Conservation (phyloP, 2,888 invertebrate species). For the Amorpha juglandis region DNA sequence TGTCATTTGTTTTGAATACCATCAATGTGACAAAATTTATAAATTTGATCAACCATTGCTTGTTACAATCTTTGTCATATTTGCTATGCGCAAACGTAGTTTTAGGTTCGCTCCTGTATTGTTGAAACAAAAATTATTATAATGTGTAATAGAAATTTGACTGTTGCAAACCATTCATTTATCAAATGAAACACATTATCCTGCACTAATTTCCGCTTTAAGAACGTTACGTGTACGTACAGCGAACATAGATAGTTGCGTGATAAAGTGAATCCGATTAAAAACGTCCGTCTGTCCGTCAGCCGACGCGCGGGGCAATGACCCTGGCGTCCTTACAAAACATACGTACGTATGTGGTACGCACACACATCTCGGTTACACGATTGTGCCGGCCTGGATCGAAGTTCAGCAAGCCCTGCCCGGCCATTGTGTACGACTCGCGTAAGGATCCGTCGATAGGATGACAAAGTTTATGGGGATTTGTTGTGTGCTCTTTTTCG, state of each 20-base stretch:
- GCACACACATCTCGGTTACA: constrained; percentile 17
- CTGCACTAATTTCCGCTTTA: constrained; percentile 9
- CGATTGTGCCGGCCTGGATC: constrained; percentile 8
- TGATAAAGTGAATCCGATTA: constrained; percentile 48
- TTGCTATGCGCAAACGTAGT: too few species aligned
- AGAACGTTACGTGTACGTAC: constrained; percentile 17
- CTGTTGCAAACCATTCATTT: not conserved
- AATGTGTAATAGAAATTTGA: too few species aligned
- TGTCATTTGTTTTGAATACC: too few species aligned
- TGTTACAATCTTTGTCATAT: too few species aligned
- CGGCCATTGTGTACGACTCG: constrained; percentile 6
- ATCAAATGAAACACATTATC: constrained; percentile 1
- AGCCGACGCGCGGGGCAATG: constrained; percentile 43
- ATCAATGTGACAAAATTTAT: too few species aligned
- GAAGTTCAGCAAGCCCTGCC: constrained; percentile 17
- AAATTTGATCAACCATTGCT: too few species aligned
- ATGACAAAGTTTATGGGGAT: not conserved
- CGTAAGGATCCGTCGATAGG: not conserved
- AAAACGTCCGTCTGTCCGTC: constrained; percentile 41
- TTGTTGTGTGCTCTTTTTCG: not conserved
- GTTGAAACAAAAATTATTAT: too few species aligned
- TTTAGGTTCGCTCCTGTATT: too few species aligned
- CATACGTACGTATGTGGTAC: constrained; percentile 20
- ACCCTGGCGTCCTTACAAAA: constrained; percentile 45
- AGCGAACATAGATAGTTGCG: constrained; percentile 33